Conservation (phyloP, 2,113 vertebrate species). For the Laticauda laticaudata region DNA sequence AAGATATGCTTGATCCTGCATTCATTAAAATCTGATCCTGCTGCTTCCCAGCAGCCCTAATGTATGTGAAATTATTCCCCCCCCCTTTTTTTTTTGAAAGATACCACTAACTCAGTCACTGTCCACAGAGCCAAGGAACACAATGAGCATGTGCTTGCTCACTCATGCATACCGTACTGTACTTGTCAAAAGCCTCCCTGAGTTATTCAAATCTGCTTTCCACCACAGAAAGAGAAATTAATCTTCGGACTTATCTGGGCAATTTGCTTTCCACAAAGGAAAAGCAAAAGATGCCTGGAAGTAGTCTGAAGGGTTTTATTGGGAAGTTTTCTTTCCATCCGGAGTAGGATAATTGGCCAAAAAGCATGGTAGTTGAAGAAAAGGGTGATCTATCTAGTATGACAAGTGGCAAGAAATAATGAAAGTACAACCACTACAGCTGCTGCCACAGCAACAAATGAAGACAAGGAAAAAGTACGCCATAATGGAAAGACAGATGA, state of each 20-base stretch:
- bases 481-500: slow-evolving; percentile 6
- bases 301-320: neutral
- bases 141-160: neutral
- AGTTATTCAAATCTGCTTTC: slow-evolving; percentile 24
- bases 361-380: slow-evolving; percentile 23
- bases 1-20: slow-evolving; percentile 68
- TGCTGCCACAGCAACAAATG: neutral
- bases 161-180: no score
- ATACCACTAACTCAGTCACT: slow-evolving; percentile 41
- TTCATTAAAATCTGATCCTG: slow-evolving; percentile 65
- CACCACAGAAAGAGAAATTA: slow-evolving; percentile 31
- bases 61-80: slow-evolving; percentile 46
- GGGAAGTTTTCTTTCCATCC: neutral
- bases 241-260: neutral
- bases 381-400: slow-evolving; percentile 37
- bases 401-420: slow-evolving; percentile 11
- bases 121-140: slow-evolving; percentile 27
- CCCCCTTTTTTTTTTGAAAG: slow-evolving; percentile 25
- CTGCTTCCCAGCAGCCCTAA: slow-evolving; percentile 60
- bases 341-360: slow-evolving; percentile 48
- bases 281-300: neutral
- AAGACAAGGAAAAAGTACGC: slow-evolving; percentile 39
- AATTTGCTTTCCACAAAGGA: slow-evolving; percentile 11
- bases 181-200: neutral
- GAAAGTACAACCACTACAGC: neutral